Percentiles rank a stretch among this genome's conserved stretches.
Conservation (phyloP, 2,113 vertebrate species). For the Tautogolabrus adspersus region DNA sequence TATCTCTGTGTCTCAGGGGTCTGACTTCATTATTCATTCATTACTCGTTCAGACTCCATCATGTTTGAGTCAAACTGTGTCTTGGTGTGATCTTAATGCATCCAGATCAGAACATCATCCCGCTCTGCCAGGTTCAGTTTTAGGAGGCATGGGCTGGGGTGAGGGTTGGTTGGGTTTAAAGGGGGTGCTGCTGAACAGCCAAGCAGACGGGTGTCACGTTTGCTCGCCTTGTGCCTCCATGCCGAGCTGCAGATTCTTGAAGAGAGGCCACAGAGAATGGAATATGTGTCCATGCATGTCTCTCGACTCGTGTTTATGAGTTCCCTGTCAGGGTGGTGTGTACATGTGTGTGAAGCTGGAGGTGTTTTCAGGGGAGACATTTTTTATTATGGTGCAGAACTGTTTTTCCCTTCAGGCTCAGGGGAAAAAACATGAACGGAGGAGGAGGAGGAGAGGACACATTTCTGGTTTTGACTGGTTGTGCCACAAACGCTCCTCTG, state of each 20-base stretch:
- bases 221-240: conserved; percentile 35
- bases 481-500: neutral
- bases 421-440: no score
- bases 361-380: neutral
- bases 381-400: neutral
- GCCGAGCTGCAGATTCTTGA: conserved; percentile 14
- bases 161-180: neutral
- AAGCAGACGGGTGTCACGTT: conserved; percentile 37
- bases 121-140: conserved; percentile 5
- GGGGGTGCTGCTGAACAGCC: neutral
- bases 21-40: neutral
- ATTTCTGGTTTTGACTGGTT: conserved; percentile 26
- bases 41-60: neutral
- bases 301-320: conserved; percentile 7
- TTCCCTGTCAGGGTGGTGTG: neutral
- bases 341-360: conserved; percentile 3
- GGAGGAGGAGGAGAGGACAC: neutral
- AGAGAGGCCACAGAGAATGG: conserved; percentile 11
- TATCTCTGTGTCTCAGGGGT: neutral
- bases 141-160: neutral
- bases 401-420: neutral
- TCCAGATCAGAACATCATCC: conserved; percentile 1
- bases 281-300: conserved; percentile 29
- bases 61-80: neutral
- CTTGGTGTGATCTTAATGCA: neutral